Evolutionary conservation across 2,113 vertebrate genomes (phyloP).

Genomic region (Chaetorhynchus papuensis): DNA sequence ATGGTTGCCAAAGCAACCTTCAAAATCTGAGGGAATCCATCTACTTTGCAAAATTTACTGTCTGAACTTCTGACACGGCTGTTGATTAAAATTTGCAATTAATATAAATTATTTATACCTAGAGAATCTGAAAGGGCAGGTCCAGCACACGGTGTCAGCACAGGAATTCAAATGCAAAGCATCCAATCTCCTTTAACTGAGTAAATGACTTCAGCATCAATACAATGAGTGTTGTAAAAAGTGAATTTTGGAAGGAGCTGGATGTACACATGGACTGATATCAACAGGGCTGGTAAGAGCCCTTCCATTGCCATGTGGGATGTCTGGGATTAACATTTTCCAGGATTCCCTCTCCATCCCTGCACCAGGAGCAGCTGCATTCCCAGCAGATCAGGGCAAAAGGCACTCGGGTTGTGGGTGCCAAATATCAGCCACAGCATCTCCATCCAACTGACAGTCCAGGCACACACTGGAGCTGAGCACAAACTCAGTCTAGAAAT

Average conservation of each 20-base stretch:
- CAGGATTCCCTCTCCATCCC: not conserved
- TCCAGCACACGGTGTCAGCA: not conserved
- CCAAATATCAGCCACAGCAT: not conserved
- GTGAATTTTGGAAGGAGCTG: not conserved
- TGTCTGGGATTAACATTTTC: not conserved
- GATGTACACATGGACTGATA: not conserved
- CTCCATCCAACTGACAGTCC: not conserved
- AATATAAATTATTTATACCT: not conserved
- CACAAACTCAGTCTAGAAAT: not conserved
- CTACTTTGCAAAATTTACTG: not conserved
- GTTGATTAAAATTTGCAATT: constrained; percentile 4
- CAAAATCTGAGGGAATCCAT: not conserved
- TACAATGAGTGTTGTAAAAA: not conserved
- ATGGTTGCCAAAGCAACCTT: constrained; percentile 6
- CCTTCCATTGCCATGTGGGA: not conserved
- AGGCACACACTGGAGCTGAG: not conserved
- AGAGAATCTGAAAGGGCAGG: not conserved
- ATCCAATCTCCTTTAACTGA: not conserved
- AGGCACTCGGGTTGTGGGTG: not conserved
- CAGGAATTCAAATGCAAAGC: not conserved
- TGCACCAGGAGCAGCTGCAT: not conserved
- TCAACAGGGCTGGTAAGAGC: not conserved
- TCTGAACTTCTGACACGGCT: not conserved
- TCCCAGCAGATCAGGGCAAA: not conserved
- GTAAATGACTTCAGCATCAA: not conserved